These are phyloP conservation scores for Emydocephalus ijimae DNA, from an alignment of 2,113 vertebrate genomes.

Conservation along the genomic window DNA sequence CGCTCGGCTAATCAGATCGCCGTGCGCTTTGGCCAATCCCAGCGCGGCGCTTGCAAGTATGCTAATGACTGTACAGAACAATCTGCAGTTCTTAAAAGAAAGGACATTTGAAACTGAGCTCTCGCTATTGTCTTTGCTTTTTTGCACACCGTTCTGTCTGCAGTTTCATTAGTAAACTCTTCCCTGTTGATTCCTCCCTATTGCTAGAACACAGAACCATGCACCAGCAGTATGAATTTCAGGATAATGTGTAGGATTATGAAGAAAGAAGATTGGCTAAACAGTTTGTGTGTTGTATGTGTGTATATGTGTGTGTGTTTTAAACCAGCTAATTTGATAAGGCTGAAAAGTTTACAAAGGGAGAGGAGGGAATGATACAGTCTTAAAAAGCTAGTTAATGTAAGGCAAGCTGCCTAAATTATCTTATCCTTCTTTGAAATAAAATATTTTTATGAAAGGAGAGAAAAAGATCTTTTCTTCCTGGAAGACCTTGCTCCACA, in stretches of 20 bases:
- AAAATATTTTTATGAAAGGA: slow-evolving; percentile 34
- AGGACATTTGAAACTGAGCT: neutral
- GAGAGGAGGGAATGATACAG: slow-evolving; percentile 47
- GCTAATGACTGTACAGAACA: too few relatives aligned
- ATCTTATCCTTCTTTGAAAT: slow-evolving; percentile 18
- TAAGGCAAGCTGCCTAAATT: slow-evolving; percentile 48
- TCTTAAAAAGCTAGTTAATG: slow-evolving; percentile 53
- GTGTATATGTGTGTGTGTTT: neutral
- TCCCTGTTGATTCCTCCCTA: slow-evolving; percentile 34
- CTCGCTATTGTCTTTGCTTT: neutral
- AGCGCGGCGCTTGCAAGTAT: too few relatives aligned
- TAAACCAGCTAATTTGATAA: slow-evolving; percentile 45
- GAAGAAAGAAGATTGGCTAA: slow-evolving; percentile 57
- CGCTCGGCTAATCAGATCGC: too few relatives aligned
- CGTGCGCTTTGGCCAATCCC: too few relatives aligned
- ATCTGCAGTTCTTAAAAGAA: slow-evolving; percentile 29
- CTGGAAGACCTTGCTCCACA: slow-evolving; percentile 21
- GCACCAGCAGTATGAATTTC: slow-evolving; percentile 51
- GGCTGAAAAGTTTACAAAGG: slow-evolving; percentile 54
- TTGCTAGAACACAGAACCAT: slow-evolving; percentile 57
- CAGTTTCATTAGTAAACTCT: slow-evolving; percentile 59
- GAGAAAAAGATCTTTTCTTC: slow-evolving; percentile 9
- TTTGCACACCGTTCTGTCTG: slow-evolving; percentile 55
- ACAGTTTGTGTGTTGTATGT: slow-evolving; percentile 29
- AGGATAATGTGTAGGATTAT: slow-evolving; percentile 47